Conservation (phyloP, 1,140 invertebrate genomes). For the Onthophagus taurus region DNA sequence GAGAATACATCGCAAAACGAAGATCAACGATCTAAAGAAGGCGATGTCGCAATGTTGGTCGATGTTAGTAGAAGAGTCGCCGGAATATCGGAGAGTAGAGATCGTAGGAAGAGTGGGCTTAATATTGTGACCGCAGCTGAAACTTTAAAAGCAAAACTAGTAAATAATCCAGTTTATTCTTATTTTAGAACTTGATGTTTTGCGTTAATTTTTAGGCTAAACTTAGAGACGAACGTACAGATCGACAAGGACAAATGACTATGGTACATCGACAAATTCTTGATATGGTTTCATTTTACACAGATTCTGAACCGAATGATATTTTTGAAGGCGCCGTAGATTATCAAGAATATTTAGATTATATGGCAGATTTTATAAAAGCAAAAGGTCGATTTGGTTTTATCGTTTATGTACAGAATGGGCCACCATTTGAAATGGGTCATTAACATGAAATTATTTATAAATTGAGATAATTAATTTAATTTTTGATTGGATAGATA, state of each 20-base stretch:
- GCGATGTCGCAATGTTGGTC: slow-evolving; percentile 20
- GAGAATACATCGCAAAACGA: neutral
- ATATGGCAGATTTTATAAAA: slow-evolving; percentile 45
- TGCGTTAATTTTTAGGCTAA: slow-evolving; percentile 21
- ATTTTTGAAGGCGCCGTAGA: slow-evolving; percentile 57
- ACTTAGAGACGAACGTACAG: slow-evolving; percentile 26
- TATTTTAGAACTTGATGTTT: neutral
- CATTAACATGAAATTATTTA: too few species aligned
- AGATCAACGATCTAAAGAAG: slow-evolving; percentile 4
- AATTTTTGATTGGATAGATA: slow-evolving; percentile 35
- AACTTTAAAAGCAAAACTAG: slow-evolving; percentile 21
- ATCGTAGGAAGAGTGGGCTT: slow-evolving; percentile 16
- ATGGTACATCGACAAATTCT: slow-evolving; percentile 51
- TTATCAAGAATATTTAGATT: slow-evolving; percentile 46
- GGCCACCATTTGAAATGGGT: slow-evolving; percentile 41
- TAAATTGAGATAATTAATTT: too few species aligned
- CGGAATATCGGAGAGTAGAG: slow-evolving; percentile 13
- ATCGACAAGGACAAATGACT: slow-evolving; percentile 41
- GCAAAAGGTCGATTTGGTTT: slow-evolving; percentile 40
- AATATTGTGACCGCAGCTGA: slow-evolving; percentile 22
- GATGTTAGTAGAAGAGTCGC: slow-evolving; percentile 22
- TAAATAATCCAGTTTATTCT: slow-evolving; percentile 12
- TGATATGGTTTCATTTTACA: slow-evolving; percentile 49
- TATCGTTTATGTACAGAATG: slow-evolving; percentile 44
- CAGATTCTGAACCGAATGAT: slow-evolving; percentile 44